Evolutionary conservation across 2,888 invertebrate species (phyloP).

Genomic region (Aphrophora alni): DNA sequence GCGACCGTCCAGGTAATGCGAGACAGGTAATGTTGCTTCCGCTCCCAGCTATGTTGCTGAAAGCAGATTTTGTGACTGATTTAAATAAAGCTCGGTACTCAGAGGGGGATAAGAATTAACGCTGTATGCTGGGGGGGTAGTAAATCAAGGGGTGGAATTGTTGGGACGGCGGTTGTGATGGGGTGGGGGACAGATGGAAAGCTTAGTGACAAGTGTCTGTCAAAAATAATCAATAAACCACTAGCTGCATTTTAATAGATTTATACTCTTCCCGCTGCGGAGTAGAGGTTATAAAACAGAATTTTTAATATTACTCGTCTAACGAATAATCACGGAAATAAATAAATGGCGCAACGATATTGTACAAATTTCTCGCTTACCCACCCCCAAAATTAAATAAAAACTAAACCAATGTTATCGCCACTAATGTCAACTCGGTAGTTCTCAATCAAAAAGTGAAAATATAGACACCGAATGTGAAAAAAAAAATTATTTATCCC

Average conservation of each 20-base stretch:
- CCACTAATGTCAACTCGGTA: too few relatives aligned
- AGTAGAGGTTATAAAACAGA: background rate
- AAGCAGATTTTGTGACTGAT: slow-evolving; percentile 6
- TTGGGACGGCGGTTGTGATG: background rate
- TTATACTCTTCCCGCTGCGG: background rate
- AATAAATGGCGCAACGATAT: too few relatives aligned
- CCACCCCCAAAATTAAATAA: too few relatives aligned
- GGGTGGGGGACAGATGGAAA: background rate
- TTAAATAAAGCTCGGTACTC: background rate
- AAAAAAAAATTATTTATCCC: too few relatives aligned
- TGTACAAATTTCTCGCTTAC: too few relatives aligned
- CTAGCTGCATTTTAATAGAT: slow-evolving; percentile 5
- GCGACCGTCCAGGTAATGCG: background rate
- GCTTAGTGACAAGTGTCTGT: slow-evolving; percentile 9
- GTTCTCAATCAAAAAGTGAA: too few relatives aligned
- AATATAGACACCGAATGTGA: too few relatives aligned
- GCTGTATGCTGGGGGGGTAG: background rate
- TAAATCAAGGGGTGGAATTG: background rate
- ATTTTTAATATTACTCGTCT: too few relatives aligned
- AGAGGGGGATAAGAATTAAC: background rate
- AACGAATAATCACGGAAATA: too few relatives aligned
- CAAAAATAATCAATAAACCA: slow-evolving; percentile 9
- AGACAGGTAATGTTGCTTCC: background rate
- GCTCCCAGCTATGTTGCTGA: background rate
- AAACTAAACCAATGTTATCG: too few relatives aligned